A percentile compares a stretch with the other conserved stretches of the same genome.
phyloP scores from a whole-genome alignment of 2,888 invertebrate genomes.

The Crepidodera aurea region DNA sequence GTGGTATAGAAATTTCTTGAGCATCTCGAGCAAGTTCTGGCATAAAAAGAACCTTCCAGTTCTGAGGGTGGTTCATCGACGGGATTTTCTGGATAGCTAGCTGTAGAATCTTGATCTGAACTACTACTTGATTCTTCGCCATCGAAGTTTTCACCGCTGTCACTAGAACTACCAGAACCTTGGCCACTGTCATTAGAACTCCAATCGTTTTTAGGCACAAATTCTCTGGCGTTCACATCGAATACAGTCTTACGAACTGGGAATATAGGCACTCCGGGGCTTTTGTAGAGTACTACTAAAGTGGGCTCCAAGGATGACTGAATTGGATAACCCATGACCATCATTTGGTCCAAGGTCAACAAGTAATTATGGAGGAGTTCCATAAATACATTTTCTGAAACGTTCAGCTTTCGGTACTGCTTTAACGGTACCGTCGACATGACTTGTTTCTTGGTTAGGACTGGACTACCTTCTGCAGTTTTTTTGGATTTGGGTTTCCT shows the following conservation, averaged over 20 bases:
- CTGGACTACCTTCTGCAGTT: constrained; percentile 3
- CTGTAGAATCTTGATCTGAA: constrained; percentile 20
- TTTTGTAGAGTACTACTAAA: constrained; percentile 19
- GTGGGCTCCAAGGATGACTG: constrained; percentile 61
- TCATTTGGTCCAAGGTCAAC: constrained; percentile 69
- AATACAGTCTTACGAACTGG: constrained; percentile 52
- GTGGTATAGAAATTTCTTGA: constrained; percentile 42
- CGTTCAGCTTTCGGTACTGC: constrained; percentile 60
- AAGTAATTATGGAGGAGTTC: constrained; percentile 69
- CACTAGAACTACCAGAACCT: constrained; percentile 64
- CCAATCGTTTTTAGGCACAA: constrained; percentile 63
- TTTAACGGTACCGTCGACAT: constrained; percentile 56
- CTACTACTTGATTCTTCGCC: constrained; percentile 68
- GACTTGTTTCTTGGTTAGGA: constrained; percentile 21
- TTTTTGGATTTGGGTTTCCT: constrained; percentile 36
- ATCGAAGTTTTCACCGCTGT: constrained; percentile 44
- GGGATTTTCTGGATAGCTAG: constrained; percentile 12
- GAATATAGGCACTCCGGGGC: constrained; percentile 4
- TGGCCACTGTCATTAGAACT: constrained; percentile 46
- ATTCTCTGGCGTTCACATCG: constrained; percentile 75
- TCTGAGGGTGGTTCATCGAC: constrained; percentile 21
- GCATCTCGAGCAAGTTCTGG: constrained; percentile 42
- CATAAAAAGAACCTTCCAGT: constrained; percentile 3
- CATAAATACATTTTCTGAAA: constrained; percentile 66
- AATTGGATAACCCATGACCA: constrained; percentile 76